Evolutionary conservation across 2,888 invertebrate genomes (phyloP), one percentile per base, ranked within the genome.

Genomic region (Ypsolopha sequella): DNA sequence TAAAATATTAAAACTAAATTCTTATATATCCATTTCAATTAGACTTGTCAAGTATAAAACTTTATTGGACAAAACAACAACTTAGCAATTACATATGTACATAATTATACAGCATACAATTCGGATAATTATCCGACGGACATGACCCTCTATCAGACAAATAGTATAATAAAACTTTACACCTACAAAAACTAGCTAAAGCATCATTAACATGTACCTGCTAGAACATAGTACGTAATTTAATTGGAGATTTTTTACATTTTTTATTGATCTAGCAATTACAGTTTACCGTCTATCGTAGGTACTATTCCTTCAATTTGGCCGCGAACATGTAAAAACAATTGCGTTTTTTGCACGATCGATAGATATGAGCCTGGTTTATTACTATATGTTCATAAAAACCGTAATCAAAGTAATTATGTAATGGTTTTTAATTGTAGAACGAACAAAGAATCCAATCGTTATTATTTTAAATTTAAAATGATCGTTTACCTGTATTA

Each of bases 341-440:
- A 39, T 39, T 39, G 11, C n/a, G 6, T 39, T 39, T 39, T 39
- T 39, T 39, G 39, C 39, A 10, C 39, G 11, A 9, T 39, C 39
- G 6, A 39, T 39, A 39, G 39, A 6, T 39, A 39, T 39, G 11
- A 11, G 9, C 39, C 11, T 11, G 10, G 10, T 39, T 39, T 39
- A 39, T 39, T 39, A 39, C 11, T 39, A 11, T 10, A 11, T 11
- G 10, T 39, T 11, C 10, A 39, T 39, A 39, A 39, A 39, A 39
- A 39, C 6, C n/a, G 39, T 10, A 39, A 39, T 39, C 10, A 39
- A 10, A 11, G 4, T 24, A 24, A 24, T 24, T 24, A 24, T 24
- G 24, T 24, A 24, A 8, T 14, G 38, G 34, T 35, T 36, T 50
- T 51, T 44, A 51, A 48, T 33, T 55, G 39, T 14, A 43, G 13